Conservation (phyloP, 2,888 invertebrate species). For the Sepioteuthis lessoniana region DNA sequence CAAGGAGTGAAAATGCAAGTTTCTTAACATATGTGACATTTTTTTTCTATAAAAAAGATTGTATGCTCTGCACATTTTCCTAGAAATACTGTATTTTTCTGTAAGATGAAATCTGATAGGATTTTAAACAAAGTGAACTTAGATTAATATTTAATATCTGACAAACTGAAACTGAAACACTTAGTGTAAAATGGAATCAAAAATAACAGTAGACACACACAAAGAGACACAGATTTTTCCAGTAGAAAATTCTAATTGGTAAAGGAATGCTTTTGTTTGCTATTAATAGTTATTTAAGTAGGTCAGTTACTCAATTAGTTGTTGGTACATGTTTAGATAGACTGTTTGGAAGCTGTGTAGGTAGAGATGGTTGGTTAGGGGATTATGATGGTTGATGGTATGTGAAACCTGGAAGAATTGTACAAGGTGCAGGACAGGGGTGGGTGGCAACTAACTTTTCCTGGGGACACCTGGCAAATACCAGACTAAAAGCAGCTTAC, state of each 20-base stretch:
- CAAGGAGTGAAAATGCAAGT: no score
- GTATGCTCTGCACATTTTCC: no score
- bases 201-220: neutral
- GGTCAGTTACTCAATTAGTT: neutral
- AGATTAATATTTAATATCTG: no score
- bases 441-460: neutral
- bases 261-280: neutral
- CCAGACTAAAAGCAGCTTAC: neutral
- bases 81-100: no score
- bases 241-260: neutral
- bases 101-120: no score
- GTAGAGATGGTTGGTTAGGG: neutral
- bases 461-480: slow-evolving; percentile 33
- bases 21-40: no score
- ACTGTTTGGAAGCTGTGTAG: neutral
- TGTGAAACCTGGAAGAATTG: neutral
- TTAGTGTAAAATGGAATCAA: no score
- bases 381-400: slow-evolving; percentile 8
- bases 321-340: neutral
- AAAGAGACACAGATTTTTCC: neutral
- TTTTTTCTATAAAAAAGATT: no score
- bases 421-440: neutral
- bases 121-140: no score
- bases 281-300: neutral
- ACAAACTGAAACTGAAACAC: no score